Evolutionary conservation across 2,797 vertebrate species (phyloP).

Genomic region (Megalops cyprinoides): DNA sequence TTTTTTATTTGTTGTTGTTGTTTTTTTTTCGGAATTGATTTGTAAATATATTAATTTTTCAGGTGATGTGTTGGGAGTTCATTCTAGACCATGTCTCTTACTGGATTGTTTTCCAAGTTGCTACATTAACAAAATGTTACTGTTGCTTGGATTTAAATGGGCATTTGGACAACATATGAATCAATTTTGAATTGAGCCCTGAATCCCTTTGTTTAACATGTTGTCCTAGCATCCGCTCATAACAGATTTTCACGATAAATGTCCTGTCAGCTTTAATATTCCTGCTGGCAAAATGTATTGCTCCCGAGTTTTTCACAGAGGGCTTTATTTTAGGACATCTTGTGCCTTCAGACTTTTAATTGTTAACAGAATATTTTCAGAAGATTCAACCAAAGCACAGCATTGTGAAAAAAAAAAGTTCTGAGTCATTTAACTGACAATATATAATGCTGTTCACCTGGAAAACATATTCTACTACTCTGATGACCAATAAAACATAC

Average conservation of each 20-base stretch:
- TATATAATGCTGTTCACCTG: background rate
- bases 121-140: background rate
- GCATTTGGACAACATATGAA: slow-evolving; percentile 20
- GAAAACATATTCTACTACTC: background rate
- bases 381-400: slow-evolving; percentile 12
- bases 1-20: too few relatives aligned
- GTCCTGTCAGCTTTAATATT: slow-evolving; percentile 11
- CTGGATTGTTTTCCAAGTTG: background rate
- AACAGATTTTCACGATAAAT: background rate
- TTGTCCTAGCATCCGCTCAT: slow-evolving; percentile 7
- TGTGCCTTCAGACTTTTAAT: slow-evolving; percentile 23
- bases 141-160: slow-evolving; percentile 10
- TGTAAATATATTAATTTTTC: too few relatives aligned
- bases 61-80: background rate
- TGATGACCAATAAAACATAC: background rate
- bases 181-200: slow-evolving; percentile 8
- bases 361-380: slow-evolving; percentile 15
- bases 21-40: too few relatives aligned
- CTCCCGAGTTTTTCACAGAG: slow-evolving; percentile 17
- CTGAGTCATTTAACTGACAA: slow-evolving; percentile 11
- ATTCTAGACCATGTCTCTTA: background rate
- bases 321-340: slow-evolving; percentile 27
- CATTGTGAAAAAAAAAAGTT: slow-evolving; percentile 12
- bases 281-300: slow-evolving; percentile 15
- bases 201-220: slow-evolving; percentile 3